Evolutionary conservation across 2,797 vertebrate species (phyloP), one percentile per base, ranked within the genome.

Genomic region (Acanthiza pusilla): DNA sequence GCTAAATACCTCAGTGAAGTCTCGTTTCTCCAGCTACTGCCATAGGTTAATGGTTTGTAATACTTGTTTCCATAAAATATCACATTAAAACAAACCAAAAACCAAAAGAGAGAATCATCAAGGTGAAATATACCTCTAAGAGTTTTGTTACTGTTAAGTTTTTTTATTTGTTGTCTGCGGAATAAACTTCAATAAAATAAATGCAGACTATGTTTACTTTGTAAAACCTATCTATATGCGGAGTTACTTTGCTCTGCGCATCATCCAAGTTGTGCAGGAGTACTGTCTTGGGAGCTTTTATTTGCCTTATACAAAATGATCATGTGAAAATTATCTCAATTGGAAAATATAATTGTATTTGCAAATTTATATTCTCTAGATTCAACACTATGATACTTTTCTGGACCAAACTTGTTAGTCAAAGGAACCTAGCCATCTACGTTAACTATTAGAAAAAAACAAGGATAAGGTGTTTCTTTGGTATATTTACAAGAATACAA

Each of bases 361-460:
- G 8, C 34, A 71, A 48, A 61, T 45, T 75, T 45, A 22, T 71
- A 21, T 45, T 61, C 11, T 29, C 10, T 71, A 9, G 2, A 32
- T 85, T 74, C 58, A 71, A 65, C 94, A 61, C 5, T 13, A 3
- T 38, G 25, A 40, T 78, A 48, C 2, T 26, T 45, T 84, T 63
- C 48, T 9, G 0, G 2, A 57, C 7, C 9, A 32, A 45, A 58
- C 1, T 12, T 38, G 0, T 38, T 50, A 68, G 30, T 42, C 23
- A 51, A 38, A 62, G 3, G 22, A 72, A 23, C 14, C 20, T 32
- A 65, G 25, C 22, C 10, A 5, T 26, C 23, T 53, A 11, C 10
- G 57, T 80, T 61, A 34, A 29, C 3, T 30, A 13, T 20, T 40
- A 51, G 12, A 14, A 58, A 90, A 90, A 79, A 57, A 48, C 7